A percentile compares a stretch with the other conserved stretches of the same genome.
phyloP scores from a whole-genome alignment of 2,888 invertebrate genomes.

The Carcina quercana region DNA sequence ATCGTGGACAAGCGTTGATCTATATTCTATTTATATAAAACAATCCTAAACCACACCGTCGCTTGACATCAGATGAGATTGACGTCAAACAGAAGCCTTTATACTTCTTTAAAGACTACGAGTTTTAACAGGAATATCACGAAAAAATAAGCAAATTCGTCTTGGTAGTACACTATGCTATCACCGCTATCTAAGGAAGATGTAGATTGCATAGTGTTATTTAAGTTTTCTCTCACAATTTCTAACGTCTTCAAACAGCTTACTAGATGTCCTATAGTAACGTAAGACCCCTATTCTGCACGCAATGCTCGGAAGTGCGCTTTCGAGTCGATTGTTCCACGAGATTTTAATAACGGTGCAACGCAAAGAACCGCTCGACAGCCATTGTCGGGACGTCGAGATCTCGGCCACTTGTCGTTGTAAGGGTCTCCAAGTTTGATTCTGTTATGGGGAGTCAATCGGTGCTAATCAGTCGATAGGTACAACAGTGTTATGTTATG shows the following conservation, averaged over 20 bases:
- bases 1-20: no score
- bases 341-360: constrained; percentile 74
- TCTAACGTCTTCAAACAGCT: background rate
- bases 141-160: no score
- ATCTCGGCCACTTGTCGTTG: constrained; percentile 36
- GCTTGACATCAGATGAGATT: no score
- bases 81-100: no score
- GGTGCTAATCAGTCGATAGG: no score
- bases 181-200: background rate
- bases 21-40: no score
- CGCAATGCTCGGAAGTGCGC: constrained; percentile 61
- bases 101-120: no score
- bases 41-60: no score
- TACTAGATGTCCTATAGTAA: background rate
- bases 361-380: constrained; percentile 64
- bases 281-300: constrained; percentile 39
- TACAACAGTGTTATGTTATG: no score
- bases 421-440: constrained; percentile 5
- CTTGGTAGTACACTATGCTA: no score
- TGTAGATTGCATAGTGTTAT: background rate
- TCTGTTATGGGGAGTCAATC: no score
- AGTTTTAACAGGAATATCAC: no score
- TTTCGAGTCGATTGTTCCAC: constrained; percentile 72
- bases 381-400: constrained; percentile 68
- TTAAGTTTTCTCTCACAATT: background rate